phyloP scores from a whole-genome alignment of 2,797 vertebrate species.

The Myotis planiceps region DNA sequence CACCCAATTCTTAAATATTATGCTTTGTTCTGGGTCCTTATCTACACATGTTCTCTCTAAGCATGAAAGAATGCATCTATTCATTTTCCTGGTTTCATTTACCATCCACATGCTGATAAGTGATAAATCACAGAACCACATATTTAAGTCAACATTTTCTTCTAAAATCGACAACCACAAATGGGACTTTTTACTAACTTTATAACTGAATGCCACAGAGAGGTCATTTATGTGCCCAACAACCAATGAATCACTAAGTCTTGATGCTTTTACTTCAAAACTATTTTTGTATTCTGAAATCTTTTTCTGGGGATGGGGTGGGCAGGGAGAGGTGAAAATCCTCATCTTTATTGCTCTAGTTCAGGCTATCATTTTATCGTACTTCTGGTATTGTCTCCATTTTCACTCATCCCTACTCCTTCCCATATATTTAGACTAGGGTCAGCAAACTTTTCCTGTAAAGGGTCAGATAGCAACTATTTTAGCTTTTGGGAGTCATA shows the following conservation, averaged over 20 bases:
- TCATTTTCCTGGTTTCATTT: neutral
- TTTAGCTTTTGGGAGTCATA: neutral
- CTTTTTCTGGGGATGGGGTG: neutral
- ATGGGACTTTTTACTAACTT: neutral
- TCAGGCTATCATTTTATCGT: neutral
- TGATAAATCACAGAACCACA: neutral
- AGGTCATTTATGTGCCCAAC: neutral
- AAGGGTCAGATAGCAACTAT: neutral
- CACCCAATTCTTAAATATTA: neutral
- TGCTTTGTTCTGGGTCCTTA: neutral
- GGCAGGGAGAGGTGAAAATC: too few relatives aligned
- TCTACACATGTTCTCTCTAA: neutral
- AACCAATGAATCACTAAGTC: neutral
- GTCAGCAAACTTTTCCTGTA: neutral
- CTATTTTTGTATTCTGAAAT: neutral
- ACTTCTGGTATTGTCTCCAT: neutral
- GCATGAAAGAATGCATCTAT: neutral
- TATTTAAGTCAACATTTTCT: neutral
- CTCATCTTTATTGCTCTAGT: neutral
- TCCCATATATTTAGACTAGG: neutral
- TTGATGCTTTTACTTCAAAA: neutral
- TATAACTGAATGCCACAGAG: neutral
- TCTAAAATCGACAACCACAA: neutral
- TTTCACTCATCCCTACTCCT: neutral
- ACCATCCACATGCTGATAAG: neutral